Evolutionary conservation across 2,113 vertebrate species (phyloP).

Genomic region (Candoia aspera): DNA sequence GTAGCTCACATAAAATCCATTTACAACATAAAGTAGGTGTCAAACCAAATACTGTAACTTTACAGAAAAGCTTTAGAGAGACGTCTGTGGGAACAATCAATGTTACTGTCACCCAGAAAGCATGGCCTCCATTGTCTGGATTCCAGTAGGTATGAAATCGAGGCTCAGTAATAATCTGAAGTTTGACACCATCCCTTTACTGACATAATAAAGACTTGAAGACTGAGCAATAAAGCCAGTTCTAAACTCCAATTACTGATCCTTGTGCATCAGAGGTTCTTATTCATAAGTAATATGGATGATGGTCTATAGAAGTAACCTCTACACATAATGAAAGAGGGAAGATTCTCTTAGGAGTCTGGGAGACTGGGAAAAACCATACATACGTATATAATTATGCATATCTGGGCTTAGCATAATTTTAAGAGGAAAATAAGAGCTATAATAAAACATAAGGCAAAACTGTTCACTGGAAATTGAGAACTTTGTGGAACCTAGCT

Average conservation of each 20-base stretch:
- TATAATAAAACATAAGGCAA: background rate
- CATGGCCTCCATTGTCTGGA: background rate
- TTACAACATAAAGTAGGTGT: background rate
- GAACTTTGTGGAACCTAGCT: conserved; percentile 21
- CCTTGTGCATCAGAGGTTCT: background rate
- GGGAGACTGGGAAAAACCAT: background rate
- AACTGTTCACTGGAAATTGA: conserved; percentile 13
- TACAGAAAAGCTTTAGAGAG: background rate
- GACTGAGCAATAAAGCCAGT: background rate
- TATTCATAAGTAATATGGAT: background rate
- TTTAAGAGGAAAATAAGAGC: conserved; percentile 32
- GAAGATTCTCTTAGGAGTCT: background rate
- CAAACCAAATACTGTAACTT: background rate
- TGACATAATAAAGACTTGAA: background rate
- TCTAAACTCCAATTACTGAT: background rate
- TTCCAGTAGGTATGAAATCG: background rate
- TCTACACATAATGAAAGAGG: background rate
- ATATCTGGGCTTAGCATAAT: background rate
- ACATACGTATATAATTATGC: background rate
- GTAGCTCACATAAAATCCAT: background rate
- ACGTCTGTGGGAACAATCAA: background rate
- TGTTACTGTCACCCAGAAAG: too few relatives aligned
- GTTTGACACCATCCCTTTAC: background rate
- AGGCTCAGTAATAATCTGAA: background rate
- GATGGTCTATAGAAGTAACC: background rate